Conservation (phyloP, 2,113 vertebrate genomes). For the Chascanopsetta lugubris region DNA sequence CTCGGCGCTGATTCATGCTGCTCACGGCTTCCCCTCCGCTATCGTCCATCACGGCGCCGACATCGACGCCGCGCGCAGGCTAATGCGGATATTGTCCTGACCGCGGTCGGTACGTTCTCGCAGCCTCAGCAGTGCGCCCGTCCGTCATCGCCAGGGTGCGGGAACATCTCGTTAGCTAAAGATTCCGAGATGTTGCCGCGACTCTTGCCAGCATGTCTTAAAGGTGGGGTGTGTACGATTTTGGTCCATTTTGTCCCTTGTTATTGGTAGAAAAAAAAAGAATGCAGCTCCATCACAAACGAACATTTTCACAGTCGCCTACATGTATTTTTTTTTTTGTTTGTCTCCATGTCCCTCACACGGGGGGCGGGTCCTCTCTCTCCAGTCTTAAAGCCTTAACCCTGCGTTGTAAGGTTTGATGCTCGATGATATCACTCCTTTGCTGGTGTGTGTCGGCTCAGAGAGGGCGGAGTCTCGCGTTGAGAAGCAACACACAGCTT, state of each 20-base stretch:
- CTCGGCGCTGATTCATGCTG: constrained; percentile 69
- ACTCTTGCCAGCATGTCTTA: not conserved
- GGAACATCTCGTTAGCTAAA: not conserved
- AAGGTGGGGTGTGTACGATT: too few species aligned
- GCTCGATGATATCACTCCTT: not conserved
- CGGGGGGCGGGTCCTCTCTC: too few species aligned
- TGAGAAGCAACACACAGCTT: constrained; percentile 15
- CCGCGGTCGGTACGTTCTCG: constrained; percentile 37
- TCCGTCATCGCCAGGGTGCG: not conserved
- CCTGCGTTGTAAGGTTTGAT: not conserved
- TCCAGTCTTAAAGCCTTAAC: too few species aligned
- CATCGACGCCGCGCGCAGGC: constrained; percentile 50
- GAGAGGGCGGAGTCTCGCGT: constrained; percentile 21
- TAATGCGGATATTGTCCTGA: constrained; percentile 23
- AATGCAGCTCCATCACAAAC: too few species aligned
- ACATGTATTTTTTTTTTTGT: too few species aligned
- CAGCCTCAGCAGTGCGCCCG: constrained; percentile 24
- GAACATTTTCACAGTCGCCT: too few species aligned
- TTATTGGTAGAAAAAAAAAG: too few species aligned
- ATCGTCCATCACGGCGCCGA: constrained; percentile 62
- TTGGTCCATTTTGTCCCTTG: too few species aligned
- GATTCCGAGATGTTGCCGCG: not conserved
- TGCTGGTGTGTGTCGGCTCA: not conserved
- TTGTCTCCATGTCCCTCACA: too few species aligned
- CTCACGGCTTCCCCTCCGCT: constrained; percentile 52